These are phyloP conservation scores for Alsophila aescularia DNA, from an alignment of 2,888 invertebrate genomes.

Conservation along the genomic window DNA sequence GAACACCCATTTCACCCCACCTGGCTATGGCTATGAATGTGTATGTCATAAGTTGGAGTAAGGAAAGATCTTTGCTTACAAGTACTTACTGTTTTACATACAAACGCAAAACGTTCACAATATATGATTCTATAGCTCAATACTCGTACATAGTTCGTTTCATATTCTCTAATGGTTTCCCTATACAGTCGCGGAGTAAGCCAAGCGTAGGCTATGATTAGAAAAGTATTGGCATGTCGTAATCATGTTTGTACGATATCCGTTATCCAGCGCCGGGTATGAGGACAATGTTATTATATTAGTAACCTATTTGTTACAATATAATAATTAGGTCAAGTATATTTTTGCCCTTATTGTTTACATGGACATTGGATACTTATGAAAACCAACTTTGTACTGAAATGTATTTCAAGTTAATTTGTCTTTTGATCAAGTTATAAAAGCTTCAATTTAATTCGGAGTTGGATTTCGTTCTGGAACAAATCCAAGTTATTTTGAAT, in stretches of 20 bases:
- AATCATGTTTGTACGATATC: slow-evolving; percentile 25
- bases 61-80: no score
- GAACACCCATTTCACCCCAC: no score
- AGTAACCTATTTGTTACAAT: slow-evolving; percentile 6
- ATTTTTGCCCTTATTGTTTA: not conserved
- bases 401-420: not conserved
- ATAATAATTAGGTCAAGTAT: slow-evolving; percentile 5
- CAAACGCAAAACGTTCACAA: not conserved
- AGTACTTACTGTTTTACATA: no score
- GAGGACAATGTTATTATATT: slow-evolving; percentile 11
- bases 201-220: slow-evolving; percentile 13
- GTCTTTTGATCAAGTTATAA: slow-evolving; percentile 20
- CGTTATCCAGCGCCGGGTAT: slow-evolving; percentile 14
- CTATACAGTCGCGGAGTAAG: not conserved
- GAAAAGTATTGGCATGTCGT: slow-evolving; percentile 27
- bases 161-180: slow-evolving; percentile 1
- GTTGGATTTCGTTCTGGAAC: slow-evolving; percentile 23
- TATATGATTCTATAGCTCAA: not conserved
- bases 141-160: not conserved
- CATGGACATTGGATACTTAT: not conserved
- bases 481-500: slow-evolving; percentile 31
- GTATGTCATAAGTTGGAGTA: no score
- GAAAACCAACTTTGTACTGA: not conserved
- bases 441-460: slow-evolving; percentile 25
- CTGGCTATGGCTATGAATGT: no score